Percentiles rank a stretch among this genome's conserved stretches.
Evolutionary conservation across 1,140 invertebrate genomes (phyloP).

Genomic region (Penaeus indicus): DNA sequence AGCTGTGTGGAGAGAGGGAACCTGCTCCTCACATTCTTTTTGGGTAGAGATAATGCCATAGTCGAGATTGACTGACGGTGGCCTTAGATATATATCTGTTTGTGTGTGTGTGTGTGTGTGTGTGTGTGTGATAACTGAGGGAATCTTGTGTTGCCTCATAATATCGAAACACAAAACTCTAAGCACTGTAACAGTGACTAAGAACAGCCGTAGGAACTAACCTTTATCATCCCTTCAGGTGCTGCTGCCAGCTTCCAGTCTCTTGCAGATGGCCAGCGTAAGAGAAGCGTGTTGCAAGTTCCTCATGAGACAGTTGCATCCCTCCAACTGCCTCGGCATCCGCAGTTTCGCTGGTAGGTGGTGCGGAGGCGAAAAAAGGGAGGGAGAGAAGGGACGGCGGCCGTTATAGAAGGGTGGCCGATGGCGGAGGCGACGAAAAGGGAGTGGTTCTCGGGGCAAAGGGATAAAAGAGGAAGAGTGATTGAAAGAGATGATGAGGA

Average conservation of each 20-base stretch:
- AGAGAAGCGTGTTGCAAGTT: constrained; percentile 84
- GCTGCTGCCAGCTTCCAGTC: constrained; percentile 81
- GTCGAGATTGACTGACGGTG: too few species aligned
- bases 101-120: too few species aligned
- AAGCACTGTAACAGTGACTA: too few species aligned
- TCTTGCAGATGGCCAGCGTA: constrained; percentile 82
- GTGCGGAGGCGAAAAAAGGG: neutral
- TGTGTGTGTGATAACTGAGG: too few species aligned
- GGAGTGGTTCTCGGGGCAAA: neutral
- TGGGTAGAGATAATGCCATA: too few species aligned
- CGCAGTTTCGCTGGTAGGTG: constrained; percentile 78
- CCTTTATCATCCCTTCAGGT: constrained; percentile 72
- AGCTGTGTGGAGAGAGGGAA: too few species aligned
- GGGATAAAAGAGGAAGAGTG: neutral
- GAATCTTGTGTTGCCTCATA: too few species aligned
- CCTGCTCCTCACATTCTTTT: too few species aligned
- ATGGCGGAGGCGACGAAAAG: neutral
- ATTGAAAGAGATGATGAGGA: neutral
- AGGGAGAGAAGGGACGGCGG: neutral
- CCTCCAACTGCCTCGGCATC: constrained; percentile 84
- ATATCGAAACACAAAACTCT: too few species aligned
- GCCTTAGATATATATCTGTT: too few species aligned
- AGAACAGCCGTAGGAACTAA: too few species aligned
- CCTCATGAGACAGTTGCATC: constrained; percentile 80
- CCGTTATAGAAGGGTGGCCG: neutral